phyloP scores from a whole-genome alignment of 2,113 vertebrate genomes.

The Pomatorhinus ruficollis region DNA sequence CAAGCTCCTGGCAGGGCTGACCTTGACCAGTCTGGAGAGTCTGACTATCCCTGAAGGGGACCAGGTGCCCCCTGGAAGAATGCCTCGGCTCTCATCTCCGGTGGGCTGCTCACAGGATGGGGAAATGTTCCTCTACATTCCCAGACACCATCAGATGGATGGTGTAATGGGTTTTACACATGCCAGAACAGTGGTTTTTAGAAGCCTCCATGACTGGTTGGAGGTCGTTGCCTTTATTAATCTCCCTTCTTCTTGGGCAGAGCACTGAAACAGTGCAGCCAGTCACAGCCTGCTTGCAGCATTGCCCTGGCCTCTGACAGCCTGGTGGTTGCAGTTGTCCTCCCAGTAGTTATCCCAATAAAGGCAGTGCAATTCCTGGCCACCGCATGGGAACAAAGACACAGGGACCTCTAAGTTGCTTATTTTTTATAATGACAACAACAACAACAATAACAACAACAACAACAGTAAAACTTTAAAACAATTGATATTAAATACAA shows the following conservation, averaged over 20 bases:
- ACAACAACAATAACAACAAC: not conserved
- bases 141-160: not conserved
- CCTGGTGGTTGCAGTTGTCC: not conserved
- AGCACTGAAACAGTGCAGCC: not conserved
- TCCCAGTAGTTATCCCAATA: fast-evolving
- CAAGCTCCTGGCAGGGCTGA: not conserved
- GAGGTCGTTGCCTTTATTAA: not conserved
- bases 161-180: not conserved
- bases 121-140: not conserved
- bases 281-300: not conserved
- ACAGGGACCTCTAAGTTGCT: not conserved
- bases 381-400: not conserved
- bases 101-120: not conserved
- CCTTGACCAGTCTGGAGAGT: not conserved
- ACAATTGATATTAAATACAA: not conserved
- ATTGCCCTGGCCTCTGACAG: not conserved
- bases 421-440: not conserved
- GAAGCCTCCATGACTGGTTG: not conserved
- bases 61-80: not conserved
- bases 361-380: not conserved
- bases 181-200: not conserved
- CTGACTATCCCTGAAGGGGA: not conserved
- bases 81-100: not conserved
- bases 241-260: not conserved
- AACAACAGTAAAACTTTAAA: not conserved